Conservation (phyloP, 2,888 invertebrate genomes). For the Andrena minutula region DNA sequence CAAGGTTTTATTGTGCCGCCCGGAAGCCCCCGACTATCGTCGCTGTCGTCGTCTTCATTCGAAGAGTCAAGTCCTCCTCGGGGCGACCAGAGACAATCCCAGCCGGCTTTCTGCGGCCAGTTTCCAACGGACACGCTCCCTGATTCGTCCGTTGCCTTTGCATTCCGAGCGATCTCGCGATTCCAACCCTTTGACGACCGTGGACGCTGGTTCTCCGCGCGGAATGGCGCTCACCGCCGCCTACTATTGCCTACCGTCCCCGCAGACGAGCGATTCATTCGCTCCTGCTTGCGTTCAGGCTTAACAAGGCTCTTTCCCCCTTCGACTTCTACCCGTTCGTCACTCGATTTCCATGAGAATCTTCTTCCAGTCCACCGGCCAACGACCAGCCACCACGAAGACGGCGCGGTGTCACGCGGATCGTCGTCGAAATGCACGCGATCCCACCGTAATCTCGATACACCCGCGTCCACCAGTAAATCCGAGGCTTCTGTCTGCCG, state of each 20-base stretch:
- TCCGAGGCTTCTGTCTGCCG: slow-evolving; percentile 57
- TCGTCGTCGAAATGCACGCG: slow-evolving; percentile 49
- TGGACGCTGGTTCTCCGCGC: background rate
- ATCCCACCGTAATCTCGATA: slow-evolving; percentile 40
- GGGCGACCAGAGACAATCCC: slow-evolving; percentile 30
- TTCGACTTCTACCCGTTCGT: background rate
- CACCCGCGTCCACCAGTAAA: slow-evolving; percentile 56
- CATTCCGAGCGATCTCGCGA: slow-evolving; percentile 11
- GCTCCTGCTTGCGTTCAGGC: too few relatives aligned
- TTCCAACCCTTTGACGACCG: slow-evolving; percentile 11
- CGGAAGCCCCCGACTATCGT: slow-evolving; percentile 26
- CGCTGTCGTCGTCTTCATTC: slow-evolving; percentile 41
- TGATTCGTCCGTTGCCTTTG: slow-evolving; percentile 13
- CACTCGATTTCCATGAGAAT: background rate
- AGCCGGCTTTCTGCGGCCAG: slow-evolving; percentile 28
- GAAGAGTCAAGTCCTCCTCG: slow-evolving; percentile 15
- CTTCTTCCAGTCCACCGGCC: too few relatives aligned
- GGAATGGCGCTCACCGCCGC: slow-evolving; percentile 8
- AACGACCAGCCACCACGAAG: background rate
- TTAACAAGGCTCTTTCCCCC: background rate
- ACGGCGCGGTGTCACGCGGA: slow-evolving; percentile 25
- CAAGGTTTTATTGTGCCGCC: slow-evolving; percentile 26
- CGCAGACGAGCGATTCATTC: background rate
- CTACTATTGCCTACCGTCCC: background rate
- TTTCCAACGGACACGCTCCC: slow-evolving; percentile 3